A percentile compares a stretch with the other conserved stretches of the same genome.
phyloP scores from a whole-genome alignment of 2,797 vertebrate genomes.

The Cossypha heuglini region DNA sequence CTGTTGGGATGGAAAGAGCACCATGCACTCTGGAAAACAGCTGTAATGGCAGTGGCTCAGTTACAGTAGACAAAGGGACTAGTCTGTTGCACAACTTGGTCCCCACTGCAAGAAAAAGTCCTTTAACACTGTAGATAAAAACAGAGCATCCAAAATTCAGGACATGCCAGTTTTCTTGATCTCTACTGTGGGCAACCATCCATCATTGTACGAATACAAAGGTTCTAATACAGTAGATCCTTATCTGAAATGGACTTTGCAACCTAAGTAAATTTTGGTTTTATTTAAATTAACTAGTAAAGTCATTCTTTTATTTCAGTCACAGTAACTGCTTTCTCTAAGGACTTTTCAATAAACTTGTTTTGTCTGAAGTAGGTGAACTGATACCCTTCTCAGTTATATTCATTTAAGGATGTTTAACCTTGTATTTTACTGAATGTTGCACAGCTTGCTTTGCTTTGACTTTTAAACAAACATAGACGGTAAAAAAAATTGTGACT shows the following conservation, averaged over 20 bases:
- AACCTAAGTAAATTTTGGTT: not conserved
- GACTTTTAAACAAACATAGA: not conserved
- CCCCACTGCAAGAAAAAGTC: not conserved
- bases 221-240: not conserved
- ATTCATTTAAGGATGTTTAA: not conserved
- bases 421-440: not conserved
- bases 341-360: not conserved
- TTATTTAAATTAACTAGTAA: not conserved
- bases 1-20: not conserved
- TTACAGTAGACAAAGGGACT: not conserved
- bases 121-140: not conserved
- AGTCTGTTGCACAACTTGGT: not conserved
- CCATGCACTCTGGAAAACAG: not conserved
- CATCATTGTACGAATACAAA: not conserved
- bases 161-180: not conserved
- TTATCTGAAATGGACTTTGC: not conserved
- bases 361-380: not conserved
- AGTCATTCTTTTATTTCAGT: not conserved
- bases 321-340: fast-evolving
- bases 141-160: not conserved
- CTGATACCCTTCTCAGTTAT: not conserved
- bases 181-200: not conserved
- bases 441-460: not conserved
- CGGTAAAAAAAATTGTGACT: not conserved
- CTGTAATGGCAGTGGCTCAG: not conserved